Base-by-base conservation (phyloP, 2,888 invertebrate genomes). In the Erannis defoliaria region DNA sequence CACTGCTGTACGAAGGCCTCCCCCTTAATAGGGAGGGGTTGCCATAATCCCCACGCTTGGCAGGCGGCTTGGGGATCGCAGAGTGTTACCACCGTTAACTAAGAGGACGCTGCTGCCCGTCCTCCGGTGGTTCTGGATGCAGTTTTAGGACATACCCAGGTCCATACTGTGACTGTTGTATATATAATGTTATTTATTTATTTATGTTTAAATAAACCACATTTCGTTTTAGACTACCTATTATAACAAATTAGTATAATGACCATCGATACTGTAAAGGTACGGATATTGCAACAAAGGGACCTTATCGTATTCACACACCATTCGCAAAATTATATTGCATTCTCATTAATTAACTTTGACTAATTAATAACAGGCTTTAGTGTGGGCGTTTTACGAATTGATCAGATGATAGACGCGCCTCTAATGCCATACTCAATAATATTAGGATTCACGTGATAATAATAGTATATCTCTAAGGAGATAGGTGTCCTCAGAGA, bases 271-370 rank as follows among this genome's bases (percentile, higher is more conserved):
- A 51, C 29, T 58, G 31, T 54, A 8, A 40, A 48, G 55, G 38
- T 37, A 51, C 43, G 29, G 37, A 21, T 23, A 10, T 38, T 38
- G 42, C 43, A 43, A 59, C 59, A 64, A 61, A 45, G 33, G 33
- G 57, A 2, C 16, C 45, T 38, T 55, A 49, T 50, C 43, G 37
- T 38, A 60, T 45, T 55, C 61, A 45, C 43, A 53, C 53, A 53
- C 4, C 61, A 65, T 38, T 49, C 43, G 19, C 5, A 48, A 40
- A 56, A 59, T 55, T 45, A 54, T 59, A 66, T 60, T 81, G 81
- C 80, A 82, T 81, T 85, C 80, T 78, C 79, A 88, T 86, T 88
- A 87, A 89, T 89, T 88, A 88, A 85, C 79, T 85, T 75, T 80
- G 79, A 80, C 82, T 86, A 86, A 89, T 88, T 89, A 89, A 88